Base-by-base conservation (phyloP, 2,797 vertebrate genomes). In the Neosalanx taihuensis region DNA sequence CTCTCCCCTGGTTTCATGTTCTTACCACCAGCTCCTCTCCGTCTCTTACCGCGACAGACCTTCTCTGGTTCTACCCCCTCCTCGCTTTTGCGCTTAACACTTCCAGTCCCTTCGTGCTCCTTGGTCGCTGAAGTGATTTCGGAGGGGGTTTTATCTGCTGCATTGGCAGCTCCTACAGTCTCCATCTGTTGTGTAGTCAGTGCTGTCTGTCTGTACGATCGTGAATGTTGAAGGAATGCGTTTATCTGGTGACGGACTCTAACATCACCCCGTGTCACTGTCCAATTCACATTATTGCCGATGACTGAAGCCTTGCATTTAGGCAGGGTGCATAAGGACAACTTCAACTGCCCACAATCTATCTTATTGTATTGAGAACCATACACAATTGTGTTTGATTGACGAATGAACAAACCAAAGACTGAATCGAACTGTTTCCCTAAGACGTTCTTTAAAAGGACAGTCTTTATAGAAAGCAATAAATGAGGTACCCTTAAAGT, bases 1-100 rank as follows among this genome's bases (percentile, higher is more conserved):
- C 97, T 92, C 78, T 94, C 93, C 0, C 91, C 91, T 0, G 88
- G 51, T 10, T 84, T 86, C 12, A 83, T 80, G 18, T 89, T 90
- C 79, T 91, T 92, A 6, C 89, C 85, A 9, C 84, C 87, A 2
- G 49, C 85, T 78, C 81, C 90, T 81, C 88, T 90, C 41, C 81
- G 86, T 85, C 83, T 90, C 76, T 93, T 92, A 1, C 83, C 84
- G 30, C 74, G 67, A 26, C 30, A 18, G 0, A 67, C 77, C 26
- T 41, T 59, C 49, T 82, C 82, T 0, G 71, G 37, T 13, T 79
- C 75, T 0, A 70, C 80, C 0, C 59, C 3, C 20, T 86, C 90
- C 2, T 89, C 83, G 18, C 76, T 81, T 82, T 92, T 93, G 18
- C 92, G 87, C 79, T 78, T 84, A 1, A 73, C 80, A 3, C 70